Evolutionary conservation across 1,140 invertebrate species (phyloP), one percentile per base, ranked within the genome.

Genomic region (Ctenoplectra terminalis): DNA sequence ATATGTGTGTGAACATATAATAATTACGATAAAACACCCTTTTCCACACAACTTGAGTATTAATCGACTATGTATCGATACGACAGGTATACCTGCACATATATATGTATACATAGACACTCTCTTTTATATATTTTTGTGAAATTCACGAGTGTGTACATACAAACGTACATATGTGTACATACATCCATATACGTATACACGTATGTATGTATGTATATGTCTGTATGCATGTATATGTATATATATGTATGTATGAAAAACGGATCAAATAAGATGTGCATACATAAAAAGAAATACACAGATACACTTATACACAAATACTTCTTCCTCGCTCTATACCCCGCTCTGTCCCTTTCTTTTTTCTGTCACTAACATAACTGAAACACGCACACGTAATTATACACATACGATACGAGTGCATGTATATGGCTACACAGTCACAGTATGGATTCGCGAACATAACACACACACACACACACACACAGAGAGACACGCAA

Each of bases 81-180:
- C 86, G 85, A 15, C 90, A 89, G 37, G 71, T 87, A 87, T 89
- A 88, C 87, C 88, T 91, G 78, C 81, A 87, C 81, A 87, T 85
- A 84, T 83, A 85, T 88, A 86, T 90, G 88, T 90, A 91, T 89
- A 89, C 82, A 93, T 91, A 92, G 90, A 90, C 86, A 91, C 88
- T 90, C 87, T 93, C 92, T 93, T 93, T 93, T 93, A 93, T 93
- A 93, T 92, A 92, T 93, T 93, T 93, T 93, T 93, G 91, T 93
- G 91, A 93, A 92, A 92, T 90, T 93, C 90, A 92, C 90, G 89
- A 92, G 89, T 92, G 89, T 93, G 90, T 90, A 91, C 91, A 93
- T 91, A 91, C 87, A 87, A 79, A 90, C 85, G 82, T 91, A 91
- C 67, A 87, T 87, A 81, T 83, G 86, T 77, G 73, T 61, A 77